Percentiles rank a stretch among this genome's conserved stretches.
These are phyloP conservation scores for Calidris pugnax DNA, from an alignment of 2,113 vertebrate species.

Conservation along the genomic window DNA sequence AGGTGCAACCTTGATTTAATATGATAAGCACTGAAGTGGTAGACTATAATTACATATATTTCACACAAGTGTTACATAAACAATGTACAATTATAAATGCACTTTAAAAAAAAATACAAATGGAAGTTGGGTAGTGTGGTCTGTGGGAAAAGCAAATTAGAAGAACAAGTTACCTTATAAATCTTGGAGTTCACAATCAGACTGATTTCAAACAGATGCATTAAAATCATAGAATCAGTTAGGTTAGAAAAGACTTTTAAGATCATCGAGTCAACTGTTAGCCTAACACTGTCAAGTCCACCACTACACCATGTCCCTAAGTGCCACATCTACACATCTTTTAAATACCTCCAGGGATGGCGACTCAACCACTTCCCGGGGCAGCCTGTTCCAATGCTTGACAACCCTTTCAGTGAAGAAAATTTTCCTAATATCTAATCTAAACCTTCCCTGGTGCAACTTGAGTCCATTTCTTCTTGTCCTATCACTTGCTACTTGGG, in stretches of 20 bases:
- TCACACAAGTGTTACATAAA: neutral
- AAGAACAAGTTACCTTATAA: neutral
- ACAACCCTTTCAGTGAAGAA: neutral
- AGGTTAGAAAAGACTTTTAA: neutral
- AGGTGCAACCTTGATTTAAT: neutral
- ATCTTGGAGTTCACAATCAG: neutral
- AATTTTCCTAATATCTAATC: neutral
- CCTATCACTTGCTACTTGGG: too few relatives aligned
- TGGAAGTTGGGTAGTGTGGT: accelerated
- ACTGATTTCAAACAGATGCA: neutral
- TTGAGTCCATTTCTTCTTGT: neutral
- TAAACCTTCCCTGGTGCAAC: neutral
- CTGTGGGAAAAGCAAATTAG: neutral
- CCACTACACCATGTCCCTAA: neutral
- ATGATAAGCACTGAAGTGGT: neutral
- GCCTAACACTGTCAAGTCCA: neutral
- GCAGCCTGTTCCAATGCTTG: neutral
- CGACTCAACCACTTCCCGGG: neutral
- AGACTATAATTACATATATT: neutral
- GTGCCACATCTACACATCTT: neutral
- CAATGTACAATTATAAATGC: neutral
- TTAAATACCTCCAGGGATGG: neutral
- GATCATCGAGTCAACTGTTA: neutral
- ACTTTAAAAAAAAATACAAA: too few relatives aligned
- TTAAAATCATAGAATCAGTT: neutral